Conservation (phyloP, 2,797 vertebrate genomes). For the Myotis findleyi region DNA sequence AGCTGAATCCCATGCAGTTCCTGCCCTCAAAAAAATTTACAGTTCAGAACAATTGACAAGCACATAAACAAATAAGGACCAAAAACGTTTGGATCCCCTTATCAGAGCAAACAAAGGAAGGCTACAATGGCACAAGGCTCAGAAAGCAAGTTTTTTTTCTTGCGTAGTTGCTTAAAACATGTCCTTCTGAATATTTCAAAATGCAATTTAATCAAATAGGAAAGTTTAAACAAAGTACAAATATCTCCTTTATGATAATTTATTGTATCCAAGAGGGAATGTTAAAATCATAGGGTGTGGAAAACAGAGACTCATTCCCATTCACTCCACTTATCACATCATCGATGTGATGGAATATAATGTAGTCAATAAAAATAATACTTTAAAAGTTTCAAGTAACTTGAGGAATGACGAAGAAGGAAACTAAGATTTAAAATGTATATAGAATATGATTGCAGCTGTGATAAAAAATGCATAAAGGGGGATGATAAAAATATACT, state of each 20-base stretch:
- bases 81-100: neutral
- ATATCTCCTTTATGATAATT: neutral
- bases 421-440: neutral
- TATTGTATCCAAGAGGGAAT: neutral
- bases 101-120: neutral
- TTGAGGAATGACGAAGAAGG: neutral
- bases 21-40: neutral
- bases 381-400: conserved; percentile 14
- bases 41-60: neutral
- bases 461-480: neutral
- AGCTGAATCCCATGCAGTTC: neutral
- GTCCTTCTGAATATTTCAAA: conserved; percentile 32
- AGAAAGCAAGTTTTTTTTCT: neutral
- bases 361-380: neutral
- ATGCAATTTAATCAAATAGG: neutral
- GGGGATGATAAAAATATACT: neutral
- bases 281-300: neutral
- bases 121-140: neutral
- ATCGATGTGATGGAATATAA: conserved; percentile 42
- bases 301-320: neutral
- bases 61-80: neutral
- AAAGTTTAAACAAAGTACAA: conserved; percentile 11
- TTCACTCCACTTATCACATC: conserved; percentile 32
- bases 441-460: neutral
- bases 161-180: neutral